Percentiles rank a stretch among this genome's conserved stretches.
Conservation (phyloP, 2,888 invertebrate genomes). For the Sialis lutaria region DNA sequence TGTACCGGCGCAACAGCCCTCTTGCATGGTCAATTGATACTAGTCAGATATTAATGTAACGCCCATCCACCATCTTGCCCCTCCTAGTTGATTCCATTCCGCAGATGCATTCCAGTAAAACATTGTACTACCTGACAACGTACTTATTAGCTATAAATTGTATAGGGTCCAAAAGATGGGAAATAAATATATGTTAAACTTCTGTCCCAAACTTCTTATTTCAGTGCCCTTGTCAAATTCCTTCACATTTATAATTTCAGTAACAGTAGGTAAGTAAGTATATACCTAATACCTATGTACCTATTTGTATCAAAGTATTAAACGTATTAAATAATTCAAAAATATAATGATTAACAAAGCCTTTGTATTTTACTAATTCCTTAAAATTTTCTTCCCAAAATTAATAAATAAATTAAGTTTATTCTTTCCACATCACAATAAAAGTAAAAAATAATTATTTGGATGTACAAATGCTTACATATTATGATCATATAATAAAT, state of each 20-base stretch:
- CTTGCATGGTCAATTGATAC: slow-evolving; percentile 19
- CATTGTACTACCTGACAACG: slow-evolving; percentile 36
- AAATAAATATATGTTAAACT: slow-evolving; percentile 50
- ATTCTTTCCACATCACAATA: no score
- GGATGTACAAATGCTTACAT: no score
- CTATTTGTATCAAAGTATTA: no score
- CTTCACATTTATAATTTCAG: background rate
- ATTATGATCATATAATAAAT: no score
- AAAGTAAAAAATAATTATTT: no score
- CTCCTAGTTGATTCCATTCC: slow-evolving; percentile 21
- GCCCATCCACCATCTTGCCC: slow-evolving; percentile 28
- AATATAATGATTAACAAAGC: no score
- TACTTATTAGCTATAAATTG: slow-evolving; percentile 46
- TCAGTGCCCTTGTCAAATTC: background rate
- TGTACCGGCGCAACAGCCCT: slow-evolving; percentile 19
- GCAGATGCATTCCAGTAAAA: slow-evolving; percentile 30
- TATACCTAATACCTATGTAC: no score
- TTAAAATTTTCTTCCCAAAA: no score
- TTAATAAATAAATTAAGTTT: no score
- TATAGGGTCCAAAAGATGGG: slow-evolving; percentile 59
- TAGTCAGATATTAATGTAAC: slow-evolving; percentile 27
- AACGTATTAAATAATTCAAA: no score
- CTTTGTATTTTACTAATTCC: no score
- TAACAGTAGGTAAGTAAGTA: no score
- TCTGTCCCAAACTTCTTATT: slow-evolving; percentile 11